These are phyloP conservation scores for Agapornis canus DNA, from an alignment of 2,797 vertebrate species.

Conservation along the genomic window DNA sequence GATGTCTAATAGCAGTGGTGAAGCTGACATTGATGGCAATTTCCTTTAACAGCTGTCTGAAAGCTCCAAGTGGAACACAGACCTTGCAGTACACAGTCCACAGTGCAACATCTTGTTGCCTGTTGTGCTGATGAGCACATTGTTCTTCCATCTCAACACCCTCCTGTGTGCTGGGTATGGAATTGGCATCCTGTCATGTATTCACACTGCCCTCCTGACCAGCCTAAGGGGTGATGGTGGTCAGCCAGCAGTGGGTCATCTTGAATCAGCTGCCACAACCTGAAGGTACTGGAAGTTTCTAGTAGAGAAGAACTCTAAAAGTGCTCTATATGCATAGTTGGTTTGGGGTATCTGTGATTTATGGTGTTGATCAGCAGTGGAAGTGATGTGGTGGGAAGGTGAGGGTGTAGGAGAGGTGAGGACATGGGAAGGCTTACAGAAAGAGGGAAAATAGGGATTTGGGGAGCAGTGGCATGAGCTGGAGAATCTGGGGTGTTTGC, in stretches of 20 bases:
- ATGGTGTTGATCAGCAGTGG: neutral
- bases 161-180: neutral
- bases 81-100: neutral
- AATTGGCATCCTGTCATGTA: neutral
- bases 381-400: neutral
- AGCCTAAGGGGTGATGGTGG: neutral
- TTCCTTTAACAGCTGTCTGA: constrained; percentile 63
- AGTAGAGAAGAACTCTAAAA: neutral
- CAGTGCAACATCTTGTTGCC: neutral
- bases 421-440: fast-evolving
- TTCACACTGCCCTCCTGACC: neutral
- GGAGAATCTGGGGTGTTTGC: neutral
- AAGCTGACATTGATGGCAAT: constrained; percentile 64
- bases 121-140: neutral
- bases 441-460: neutral
- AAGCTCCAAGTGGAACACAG: constrained; percentile 60
- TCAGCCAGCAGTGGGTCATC: neutral
- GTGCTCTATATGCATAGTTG: neutral
- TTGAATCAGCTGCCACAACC: neutral
- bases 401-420: neutral
- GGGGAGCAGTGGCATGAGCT: neutral
- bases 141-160: neutral
- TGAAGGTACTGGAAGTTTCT: neutral
- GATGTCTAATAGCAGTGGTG: constrained; percentile 46
- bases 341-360: neutral